phyloP scores from a whole-genome alignment of 2,888 invertebrate species.

The Hemaris fuciformis region DNA sequence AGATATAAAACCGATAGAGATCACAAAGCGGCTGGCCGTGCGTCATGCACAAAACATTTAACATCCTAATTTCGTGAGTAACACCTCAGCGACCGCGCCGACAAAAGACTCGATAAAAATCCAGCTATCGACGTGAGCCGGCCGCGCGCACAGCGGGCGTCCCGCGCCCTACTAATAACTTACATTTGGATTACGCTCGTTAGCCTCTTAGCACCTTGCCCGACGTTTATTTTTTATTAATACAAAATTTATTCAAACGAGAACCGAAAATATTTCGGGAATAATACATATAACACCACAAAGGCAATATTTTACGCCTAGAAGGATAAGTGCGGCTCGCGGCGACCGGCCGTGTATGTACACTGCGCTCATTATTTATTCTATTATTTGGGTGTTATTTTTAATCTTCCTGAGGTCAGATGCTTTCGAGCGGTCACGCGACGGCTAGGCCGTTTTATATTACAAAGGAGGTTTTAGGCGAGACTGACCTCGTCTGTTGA shows the following conservation, averaged over 20 bases:
- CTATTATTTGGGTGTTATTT: slow-evolving; percentile 50
- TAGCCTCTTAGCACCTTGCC: slow-evolving; percentile 79
- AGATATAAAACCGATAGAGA: slow-evolving; percentile 37
- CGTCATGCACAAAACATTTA: slow-evolving; percentile 77
- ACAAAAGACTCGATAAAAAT: slow-evolving; percentile 77
- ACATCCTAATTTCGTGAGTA: slow-evolving; percentile 78
- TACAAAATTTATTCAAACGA: slow-evolving; percentile 76
- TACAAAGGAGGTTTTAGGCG: slow-evolving; percentile 33
- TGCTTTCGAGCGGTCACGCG: background rate
- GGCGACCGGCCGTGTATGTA: slow-evolving; percentile 38
- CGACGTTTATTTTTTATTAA: slow-evolving; percentile 75
- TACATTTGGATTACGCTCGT: slow-evolving; percentile 79
- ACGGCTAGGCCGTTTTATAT: slow-evolving; percentile 34
- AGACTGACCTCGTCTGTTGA: slow-evolving; percentile 42
- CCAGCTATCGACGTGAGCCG: slow-evolving; percentile 54
- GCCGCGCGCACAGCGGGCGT: slow-evolving; percentile 56
- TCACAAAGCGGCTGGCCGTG: slow-evolving; percentile 63
- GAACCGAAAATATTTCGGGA: slow-evolving; percentile 63
- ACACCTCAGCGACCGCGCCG: slow-evolving; percentile 76
- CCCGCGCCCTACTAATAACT: slow-evolving; percentile 69
- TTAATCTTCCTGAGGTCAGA: slow-evolving; percentile 41
- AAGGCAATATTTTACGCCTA: slow-evolving; percentile 71
- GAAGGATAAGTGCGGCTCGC: slow-evolving; percentile 57
- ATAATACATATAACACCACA: slow-evolving; percentile 69
- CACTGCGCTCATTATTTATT: slow-evolving; percentile 61